phyloP scores from a whole-genome alignment of 2,113 vertebrate genomes.

The Neomonachus schauinslandi region DNA sequence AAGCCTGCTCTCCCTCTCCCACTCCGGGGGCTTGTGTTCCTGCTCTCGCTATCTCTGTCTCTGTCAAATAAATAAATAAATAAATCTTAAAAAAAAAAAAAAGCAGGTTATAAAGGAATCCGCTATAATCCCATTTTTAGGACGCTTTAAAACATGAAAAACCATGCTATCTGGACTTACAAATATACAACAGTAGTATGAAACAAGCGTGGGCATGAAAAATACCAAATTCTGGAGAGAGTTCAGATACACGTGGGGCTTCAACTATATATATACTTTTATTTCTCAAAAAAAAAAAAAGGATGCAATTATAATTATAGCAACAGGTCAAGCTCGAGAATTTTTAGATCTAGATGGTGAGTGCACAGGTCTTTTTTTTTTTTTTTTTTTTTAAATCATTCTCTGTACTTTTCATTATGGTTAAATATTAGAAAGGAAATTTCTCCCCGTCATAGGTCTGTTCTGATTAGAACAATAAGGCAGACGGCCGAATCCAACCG shows the following conservation, averaged over 20 bases:
- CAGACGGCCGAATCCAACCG: background rate
- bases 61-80: no score
- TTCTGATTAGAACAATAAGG: background rate
- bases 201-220: background rate
- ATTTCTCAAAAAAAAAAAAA: background rate
- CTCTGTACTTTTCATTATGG: background rate
- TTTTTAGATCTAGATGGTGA: background rate
- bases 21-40: no score
- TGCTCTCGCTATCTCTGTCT: no score
- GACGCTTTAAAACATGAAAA: slow-evolving; percentile 2
- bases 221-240: background rate
- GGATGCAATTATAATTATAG: background rate
- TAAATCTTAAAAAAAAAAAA: background rate
- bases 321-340: background rate
- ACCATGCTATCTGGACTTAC: background rate
- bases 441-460: background rate
- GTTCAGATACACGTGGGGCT: background rate
- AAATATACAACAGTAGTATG: background rate
- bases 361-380: background rate
- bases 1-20: no score
- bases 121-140: background rate
- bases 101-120: background rate
- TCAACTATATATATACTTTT: background rate
- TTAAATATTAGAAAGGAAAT: slow-evolving; percentile 31
- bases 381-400: background rate